A percentile compares a stretch with the other conserved stretches of the same genome.
Conservation (phyloP, 2,888 invertebrate species). For the Machimus rusticus region DNA sequence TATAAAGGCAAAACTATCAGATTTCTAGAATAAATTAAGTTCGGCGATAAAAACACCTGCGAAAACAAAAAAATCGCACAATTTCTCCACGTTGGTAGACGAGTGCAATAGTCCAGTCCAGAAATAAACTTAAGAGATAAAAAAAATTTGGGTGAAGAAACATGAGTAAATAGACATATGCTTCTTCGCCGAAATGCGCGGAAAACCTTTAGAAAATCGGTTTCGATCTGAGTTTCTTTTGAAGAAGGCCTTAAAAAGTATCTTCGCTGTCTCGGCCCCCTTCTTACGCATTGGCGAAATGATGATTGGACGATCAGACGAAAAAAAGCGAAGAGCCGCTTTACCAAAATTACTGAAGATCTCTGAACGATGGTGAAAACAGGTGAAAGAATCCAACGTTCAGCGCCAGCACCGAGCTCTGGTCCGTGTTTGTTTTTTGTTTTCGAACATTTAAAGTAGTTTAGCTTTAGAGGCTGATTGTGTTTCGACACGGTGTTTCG, state of each 20-base stretch:
- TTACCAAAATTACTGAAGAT: conserved; percentile 9
- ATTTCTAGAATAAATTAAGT: conserved; percentile 38
- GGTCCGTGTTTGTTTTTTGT: background rate
- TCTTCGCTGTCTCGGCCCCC: background rate
- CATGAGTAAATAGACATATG: background rate
- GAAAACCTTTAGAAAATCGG: conserved; percentile 27
- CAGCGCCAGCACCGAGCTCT: background rate
- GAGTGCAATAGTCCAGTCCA: conserved; percentile 26
- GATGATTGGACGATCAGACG: background rate
- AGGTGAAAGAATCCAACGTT: conserved; percentile 21
- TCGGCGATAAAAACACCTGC: background rate
- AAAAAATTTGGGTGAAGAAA: conserved; percentile 13
- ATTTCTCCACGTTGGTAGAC: background rate
- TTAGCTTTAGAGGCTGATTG: background rate
- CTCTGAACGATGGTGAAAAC: conserved; percentile 18
- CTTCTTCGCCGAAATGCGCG: background rate
- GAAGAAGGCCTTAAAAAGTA: background rate
- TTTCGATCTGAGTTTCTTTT: conserved; percentile 6
- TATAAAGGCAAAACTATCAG: background rate
- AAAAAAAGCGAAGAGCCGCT: background rate
- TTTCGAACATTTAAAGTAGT: conserved; percentile 27
- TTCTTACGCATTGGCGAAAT: conserved; percentile 7
- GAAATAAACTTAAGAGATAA: background rate
- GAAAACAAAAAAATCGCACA: background rate
- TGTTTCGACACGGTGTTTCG: conserved; percentile 24